Evolutionary conservation across 2,797 vertebrate species (phyloP), one percentile per base, ranked within the genome.

Genomic region (Mallotus villosus): DNA sequence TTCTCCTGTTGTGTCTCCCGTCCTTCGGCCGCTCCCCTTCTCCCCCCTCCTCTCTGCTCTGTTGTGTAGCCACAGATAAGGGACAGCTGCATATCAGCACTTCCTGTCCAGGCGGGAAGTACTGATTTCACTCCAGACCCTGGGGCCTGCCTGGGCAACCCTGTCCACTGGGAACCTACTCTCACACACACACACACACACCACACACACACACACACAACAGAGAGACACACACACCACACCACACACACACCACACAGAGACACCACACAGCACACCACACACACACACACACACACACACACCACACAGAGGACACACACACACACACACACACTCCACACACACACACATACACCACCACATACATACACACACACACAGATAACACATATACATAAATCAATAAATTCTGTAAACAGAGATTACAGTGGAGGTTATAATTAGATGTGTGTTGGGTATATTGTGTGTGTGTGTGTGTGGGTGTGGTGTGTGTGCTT

Each of bases 61-160:
- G 87, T 80, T 91, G 89, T 89, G 89, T 86, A 76, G 76, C 79
- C 82, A 85, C 84, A 90, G 94, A 95, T 96, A 95, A 89, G 87
- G 85, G 89, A 91, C 91, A 86, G 83, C 89, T 78, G 93, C 92
- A 86, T 92, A 86, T 92, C 94, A 93, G 94, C 90, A 90, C 93
- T 95, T 96, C 95, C 95, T 95, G 85, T 94, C 77, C 79, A 90
- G 88, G 89, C 95, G 96, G 95, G 95, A 97, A 97, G 91, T 91
- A 78, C 81, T 84, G 89, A 88, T 92, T 94, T 93, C 92, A 92
- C 90, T 88, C 77, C 34, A 72, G 77, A 59, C 74, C 73, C 57
- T 65, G 34, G 32, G 32, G 32, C 32, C 32, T 32, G 32, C 2
- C 32, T 58, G 55, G 65, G 12, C 46, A 59, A 61, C 37, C 57